These are phyloP conservation scores for Intellagama lesueurii DNA, from an alignment of 2,797 vertebrate genomes.

Conservation along the genomic window DNA sequence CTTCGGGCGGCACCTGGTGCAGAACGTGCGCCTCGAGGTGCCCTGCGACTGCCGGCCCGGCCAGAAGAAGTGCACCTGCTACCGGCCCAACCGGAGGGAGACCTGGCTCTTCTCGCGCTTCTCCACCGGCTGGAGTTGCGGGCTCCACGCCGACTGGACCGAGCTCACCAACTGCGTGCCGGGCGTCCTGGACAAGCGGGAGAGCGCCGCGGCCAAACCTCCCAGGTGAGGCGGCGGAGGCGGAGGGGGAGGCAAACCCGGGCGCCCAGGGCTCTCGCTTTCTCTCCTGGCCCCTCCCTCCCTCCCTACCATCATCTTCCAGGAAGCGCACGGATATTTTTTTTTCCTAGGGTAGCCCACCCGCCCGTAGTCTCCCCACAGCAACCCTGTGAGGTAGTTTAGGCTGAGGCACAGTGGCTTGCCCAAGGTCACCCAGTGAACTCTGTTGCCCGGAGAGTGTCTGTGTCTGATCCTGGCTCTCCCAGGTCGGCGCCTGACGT, in stretches of 20 bases:
- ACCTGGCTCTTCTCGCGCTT: constrained; percentile 99
- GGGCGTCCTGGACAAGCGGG: constrained; percentile 94
- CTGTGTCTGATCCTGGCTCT: too few species aligned
- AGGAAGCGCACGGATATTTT: background rate
- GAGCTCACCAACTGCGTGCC: constrained; percentile 98
- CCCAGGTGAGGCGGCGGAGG: constrained; percentile 55
- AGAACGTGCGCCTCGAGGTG: constrained; percentile 96
- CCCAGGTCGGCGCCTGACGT: too few species aligned
- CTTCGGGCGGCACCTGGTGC: constrained; percentile 96
- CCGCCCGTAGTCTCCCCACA: background rate
- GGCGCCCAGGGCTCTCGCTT: background rate
- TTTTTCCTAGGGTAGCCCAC: background rate
- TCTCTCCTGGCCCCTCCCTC: background rate
- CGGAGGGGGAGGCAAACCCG: too few species aligned
- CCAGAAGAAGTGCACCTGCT: constrained; percentile 99
- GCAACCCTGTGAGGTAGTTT: background rate
- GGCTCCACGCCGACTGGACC: constrained; percentile 99
- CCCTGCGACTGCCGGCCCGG: constrained; percentile 97
- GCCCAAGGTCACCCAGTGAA: background rate
- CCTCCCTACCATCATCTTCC: too few species aligned
- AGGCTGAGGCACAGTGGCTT: background rate
- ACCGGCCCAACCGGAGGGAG: constrained; percentile 96
- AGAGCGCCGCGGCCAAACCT: constrained; percentile 80
- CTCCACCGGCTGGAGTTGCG: constrained; percentile 99
- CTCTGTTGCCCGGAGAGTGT: too few species aligned